A percentile compares a stretch with the other conserved stretches of the same genome.
phyloP scores from a whole-genome alignment of 2,797 vertebrate genomes.

The Cichlasoma orientale region DNA sequence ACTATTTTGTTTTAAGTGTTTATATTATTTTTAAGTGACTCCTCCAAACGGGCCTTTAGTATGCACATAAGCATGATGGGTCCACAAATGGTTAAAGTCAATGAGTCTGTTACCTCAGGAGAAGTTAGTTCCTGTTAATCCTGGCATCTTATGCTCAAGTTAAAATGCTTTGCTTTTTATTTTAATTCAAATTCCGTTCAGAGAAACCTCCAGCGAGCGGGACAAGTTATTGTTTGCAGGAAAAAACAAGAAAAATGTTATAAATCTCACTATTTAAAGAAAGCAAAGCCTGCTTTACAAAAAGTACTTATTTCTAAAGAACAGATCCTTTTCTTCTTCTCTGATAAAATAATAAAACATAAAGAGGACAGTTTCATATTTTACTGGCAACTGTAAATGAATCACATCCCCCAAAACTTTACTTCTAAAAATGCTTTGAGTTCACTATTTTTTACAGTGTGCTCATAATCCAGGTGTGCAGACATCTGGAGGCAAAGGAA shows the following conservation, averaged over 20 bases:
- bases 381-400: neutral
- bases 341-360: neutral
- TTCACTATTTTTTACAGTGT: constrained; percentile 4
- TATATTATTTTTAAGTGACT: neutral
- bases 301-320: neutral
- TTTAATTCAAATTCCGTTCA: neutral
- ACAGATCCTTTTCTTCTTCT: neutral
- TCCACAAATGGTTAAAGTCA: neutral
- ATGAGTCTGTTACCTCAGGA: neutral
- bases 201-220: neutral
- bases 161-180: neutral
- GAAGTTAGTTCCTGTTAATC: neutral
- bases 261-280: neutral
- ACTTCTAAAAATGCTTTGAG: constrained; percentile 3
- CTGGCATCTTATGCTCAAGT: neutral
- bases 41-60: neutral
- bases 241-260: neutral
- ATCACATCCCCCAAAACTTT: neutral
- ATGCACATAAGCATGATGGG: neutral
- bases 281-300: neutral
- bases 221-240: neutral
- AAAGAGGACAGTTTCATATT: neutral
- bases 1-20: neutral
- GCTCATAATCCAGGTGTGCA: constrained; percentile 44
- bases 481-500: constrained; percentile 15